A percentile compares a stretch with the other conserved stretches of the same genome.
phyloP scores from a whole-genome alignment of 1,140 invertebrate genomes.

The Nasonia giraulti region DNA sequence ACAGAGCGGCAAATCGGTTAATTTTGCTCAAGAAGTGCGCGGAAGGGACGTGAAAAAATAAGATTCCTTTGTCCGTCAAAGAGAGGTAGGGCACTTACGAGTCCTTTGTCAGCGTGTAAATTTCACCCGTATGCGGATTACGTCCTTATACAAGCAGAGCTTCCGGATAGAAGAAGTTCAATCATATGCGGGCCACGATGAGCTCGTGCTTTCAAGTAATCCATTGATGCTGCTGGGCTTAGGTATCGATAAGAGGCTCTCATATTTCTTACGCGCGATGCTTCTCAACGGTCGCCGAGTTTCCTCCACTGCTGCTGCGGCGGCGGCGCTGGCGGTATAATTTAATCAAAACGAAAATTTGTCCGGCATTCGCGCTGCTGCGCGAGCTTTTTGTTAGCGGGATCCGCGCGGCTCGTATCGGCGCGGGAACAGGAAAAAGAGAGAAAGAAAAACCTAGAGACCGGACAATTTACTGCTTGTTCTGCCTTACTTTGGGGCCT shows the following conservation, averaged over 20 bases:
- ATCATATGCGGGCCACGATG: conserved; percentile 58
- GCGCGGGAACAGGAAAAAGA: background rate
- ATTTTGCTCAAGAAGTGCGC: background rate
- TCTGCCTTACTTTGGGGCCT: conserved; percentile 44
- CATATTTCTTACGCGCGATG: conserved; percentile 27
- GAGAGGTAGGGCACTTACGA: background rate
- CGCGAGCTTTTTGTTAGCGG: background rate
- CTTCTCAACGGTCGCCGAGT: background rate
- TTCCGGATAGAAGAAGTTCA: conserved; percentile 47
- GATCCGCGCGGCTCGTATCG: background rate
- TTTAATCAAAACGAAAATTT: conserved; percentile 35
- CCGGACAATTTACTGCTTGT: conserved; percentile 42
- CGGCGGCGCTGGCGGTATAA: background rate
- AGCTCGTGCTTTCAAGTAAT: conserved; percentile 29
- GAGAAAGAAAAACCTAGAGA: conserved; percentile 25
- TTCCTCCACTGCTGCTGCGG: too few species aligned
- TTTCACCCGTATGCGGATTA: conserved; percentile 59
- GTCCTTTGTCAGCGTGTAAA: conserved; percentile 16
- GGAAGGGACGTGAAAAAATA: background rate
- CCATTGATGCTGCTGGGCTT: conserved; percentile 44
- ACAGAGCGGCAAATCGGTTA: background rate
- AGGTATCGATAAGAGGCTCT: conserved; percentile 29
- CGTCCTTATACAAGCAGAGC: conserved; percentile 51
- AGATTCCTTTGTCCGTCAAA: background rate
- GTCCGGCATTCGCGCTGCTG: background rate